Conservation (phyloP, 2,797 vertebrate genomes). For the Lophius americanus region DNA sequence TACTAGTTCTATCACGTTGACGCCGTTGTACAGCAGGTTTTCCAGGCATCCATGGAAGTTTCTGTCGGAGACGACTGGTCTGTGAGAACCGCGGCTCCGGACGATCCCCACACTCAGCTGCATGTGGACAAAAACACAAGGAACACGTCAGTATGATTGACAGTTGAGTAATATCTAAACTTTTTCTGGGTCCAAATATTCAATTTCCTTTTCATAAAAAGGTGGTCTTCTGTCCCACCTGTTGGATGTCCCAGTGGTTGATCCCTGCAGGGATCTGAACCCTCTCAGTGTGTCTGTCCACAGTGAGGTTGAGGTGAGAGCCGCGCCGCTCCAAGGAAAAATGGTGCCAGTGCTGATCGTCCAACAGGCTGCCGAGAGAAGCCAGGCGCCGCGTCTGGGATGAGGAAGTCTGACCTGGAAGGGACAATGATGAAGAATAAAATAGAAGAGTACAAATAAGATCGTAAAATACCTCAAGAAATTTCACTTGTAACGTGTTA, state of each 20-base stretch:
- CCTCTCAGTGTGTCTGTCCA: slow-evolving; percentile 87
- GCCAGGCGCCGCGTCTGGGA: slow-evolving; percentile 70
- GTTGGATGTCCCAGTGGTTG: slow-evolving; percentile 84
- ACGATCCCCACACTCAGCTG: slow-evolving; percentile 92
- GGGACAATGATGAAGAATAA: not conserved
- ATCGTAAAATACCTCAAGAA: no score
- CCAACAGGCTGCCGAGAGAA: slow-evolving; percentile 89
- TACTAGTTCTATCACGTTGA: slow-evolving; percentile 85
- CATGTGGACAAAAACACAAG: not conserved
- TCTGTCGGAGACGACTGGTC: slow-evolving; percentile 65
- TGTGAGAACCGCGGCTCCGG: slow-evolving; percentile 77
- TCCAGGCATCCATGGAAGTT: slow-evolving; percentile 93
- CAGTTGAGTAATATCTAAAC: not conserved
- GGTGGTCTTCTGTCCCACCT: slow-evolving; percentile 79
- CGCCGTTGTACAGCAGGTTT: slow-evolving; percentile 88
- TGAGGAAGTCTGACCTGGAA: slow-evolving; percentile 60
- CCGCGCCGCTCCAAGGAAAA: slow-evolving; percentile 83
- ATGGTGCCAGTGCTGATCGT: slow-evolving; percentile 95
- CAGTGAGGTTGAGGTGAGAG: slow-evolving; percentile 89
- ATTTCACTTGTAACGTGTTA: no score
- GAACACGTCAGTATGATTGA: not conserved
- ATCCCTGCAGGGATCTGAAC: slow-evolving; percentile 85
- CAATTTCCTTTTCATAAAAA: no score
- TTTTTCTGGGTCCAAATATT: not conserved
- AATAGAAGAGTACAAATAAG: not conserved